A percentile compares a stretch with the other conserved stretches of the same genome.
Conservation (phyloP, 1,140 invertebrate genomes). For the Drosophila bocki region DNA sequence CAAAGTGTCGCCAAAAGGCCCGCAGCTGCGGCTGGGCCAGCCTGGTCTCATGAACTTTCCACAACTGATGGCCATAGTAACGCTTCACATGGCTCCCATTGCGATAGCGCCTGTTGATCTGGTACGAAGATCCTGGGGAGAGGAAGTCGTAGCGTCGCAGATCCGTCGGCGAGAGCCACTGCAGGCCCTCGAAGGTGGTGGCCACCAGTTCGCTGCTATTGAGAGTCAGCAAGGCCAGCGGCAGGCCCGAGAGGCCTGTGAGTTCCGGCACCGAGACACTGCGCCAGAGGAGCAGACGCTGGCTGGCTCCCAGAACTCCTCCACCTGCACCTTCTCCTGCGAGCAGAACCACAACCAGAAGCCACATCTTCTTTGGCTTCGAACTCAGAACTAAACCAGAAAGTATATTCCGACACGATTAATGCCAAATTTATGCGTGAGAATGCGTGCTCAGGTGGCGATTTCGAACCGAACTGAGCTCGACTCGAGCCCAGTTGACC, state of each 20-base stretch:
- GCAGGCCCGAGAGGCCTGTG: constrained; percentile 28
- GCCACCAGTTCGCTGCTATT: constrained; percentile 70
- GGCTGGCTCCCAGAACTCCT: background rate
- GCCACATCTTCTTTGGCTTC: constrained; percentile 23
- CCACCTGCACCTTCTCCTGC: background rate
- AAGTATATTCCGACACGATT: constrained; percentile 28
- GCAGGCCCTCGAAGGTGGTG: constrained; percentile 71
- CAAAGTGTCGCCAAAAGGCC: constrained; percentile 65
- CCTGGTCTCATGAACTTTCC: constrained; percentile 76
- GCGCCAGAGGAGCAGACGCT: constrained; percentile 53
- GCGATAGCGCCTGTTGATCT: constrained; percentile 78
- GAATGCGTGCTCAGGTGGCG: constrained; percentile 33
- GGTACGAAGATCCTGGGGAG: constrained; percentile 71
- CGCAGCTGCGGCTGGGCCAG: constrained; percentile 43
- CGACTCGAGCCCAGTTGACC: background rate
- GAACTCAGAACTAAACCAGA: background rate
- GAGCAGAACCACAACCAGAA: constrained; percentile 9
- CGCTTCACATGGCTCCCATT: constrained; percentile 61
- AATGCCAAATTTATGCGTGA: constrained; percentile 73
- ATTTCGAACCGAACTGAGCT: constrained; percentile 9
- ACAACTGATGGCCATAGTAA: constrained; percentile 72
- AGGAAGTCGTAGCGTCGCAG: constrained; percentile 70
- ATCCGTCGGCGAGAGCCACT: constrained; percentile 75
- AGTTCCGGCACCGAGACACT: constrained; percentile 60
- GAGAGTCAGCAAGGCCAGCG: constrained; percentile 51